A percentile compares a stretch with the other conserved stretches of the same genome.
phyloP scores from a whole-genome alignment of 2,888 invertebrate genomes.

The Marronus borbonicus region DNA sequence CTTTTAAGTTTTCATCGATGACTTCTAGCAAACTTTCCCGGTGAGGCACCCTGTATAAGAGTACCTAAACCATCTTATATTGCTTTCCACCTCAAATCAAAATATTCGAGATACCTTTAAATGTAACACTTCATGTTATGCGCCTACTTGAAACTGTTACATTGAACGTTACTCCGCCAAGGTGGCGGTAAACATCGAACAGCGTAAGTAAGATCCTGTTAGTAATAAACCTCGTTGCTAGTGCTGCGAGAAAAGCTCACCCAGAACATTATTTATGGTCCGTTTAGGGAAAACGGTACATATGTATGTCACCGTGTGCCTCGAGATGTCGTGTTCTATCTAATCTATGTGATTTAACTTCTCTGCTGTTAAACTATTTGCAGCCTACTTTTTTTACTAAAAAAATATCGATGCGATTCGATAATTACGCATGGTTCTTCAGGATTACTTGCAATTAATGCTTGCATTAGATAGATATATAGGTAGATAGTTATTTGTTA shows the following conservation, averaged over 20 bases:
- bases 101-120: neutral
- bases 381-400: neutral
- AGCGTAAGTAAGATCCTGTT: slow-evolving; percentile 51
- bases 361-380: neutral
- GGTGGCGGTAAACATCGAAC: slow-evolving; percentile 59
- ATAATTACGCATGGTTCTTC: no score
- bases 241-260: slow-evolving; percentile 6
- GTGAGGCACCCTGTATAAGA: neutral
- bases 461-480: no score
- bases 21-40: no score
- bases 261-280: slow-evolving; percentile 23
- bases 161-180: slow-evolving; percentile 59
- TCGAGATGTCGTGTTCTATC: neutral
- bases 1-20: no score
- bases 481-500: no score
- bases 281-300: neutral
- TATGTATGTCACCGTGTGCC: neutral
- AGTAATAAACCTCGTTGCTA: slow-evolving; percentile 53
- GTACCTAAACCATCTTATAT: neutral
- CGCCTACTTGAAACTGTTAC: slow-evolving; percentile 58
- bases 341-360: no score
- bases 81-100: slow-evolving; percentile 3
- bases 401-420: neutral
- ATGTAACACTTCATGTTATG: slow-evolving; percentile 35
- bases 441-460: no score